Conservation (phyloP, 2,888 invertebrate genomes). For the Temnothorax ravouxi region DNA sequence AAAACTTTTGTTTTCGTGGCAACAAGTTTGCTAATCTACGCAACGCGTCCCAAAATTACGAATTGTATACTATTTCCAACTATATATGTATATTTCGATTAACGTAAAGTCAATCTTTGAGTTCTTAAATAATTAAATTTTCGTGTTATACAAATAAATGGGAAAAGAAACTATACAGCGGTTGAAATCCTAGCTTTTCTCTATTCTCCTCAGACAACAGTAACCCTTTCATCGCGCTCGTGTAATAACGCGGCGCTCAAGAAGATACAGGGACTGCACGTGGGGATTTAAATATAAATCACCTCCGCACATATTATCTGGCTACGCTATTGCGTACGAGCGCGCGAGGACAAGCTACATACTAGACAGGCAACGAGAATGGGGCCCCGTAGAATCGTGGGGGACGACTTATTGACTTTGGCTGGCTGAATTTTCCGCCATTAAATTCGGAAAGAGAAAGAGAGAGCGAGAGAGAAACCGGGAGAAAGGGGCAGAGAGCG, state of each 20-base stretch:
- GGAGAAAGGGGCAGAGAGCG: constrained; percentile 9
- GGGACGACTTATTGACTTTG: constrained; percentile 76
- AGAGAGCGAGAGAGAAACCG: constrained; percentile 37
- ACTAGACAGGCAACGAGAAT: constrained; percentile 59
- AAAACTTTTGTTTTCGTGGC: neutral
- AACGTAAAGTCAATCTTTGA: neutral
- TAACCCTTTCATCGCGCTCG: constrained; percentile 18
- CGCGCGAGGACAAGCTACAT: constrained; percentile 54
- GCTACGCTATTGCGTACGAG: constrained; percentile 60
- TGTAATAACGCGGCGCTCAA: constrained; percentile 18
- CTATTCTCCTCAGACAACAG: constrained; percentile 6
- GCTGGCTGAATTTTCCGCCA: constrained; percentile 78
- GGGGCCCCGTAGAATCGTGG: constrained; percentile 57
- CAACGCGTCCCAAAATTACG: neutral
- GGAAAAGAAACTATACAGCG: neutral
- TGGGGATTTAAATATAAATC: constrained; percentile 48
- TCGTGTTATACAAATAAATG: neutral
- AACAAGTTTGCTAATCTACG: neutral
- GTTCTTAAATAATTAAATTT: neutral
- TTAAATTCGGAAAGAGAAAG: constrained; percentile 67
- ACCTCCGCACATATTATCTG: constrained; percentile 6
- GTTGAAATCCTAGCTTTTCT: neutral
- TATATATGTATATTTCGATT: too few species aligned
- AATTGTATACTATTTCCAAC: neutral
- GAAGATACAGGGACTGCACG: constrained; percentile 28